Evolutionary conservation across 2,113 vertebrate species (phyloP).

Genomic region (Balaeniceps rex): DNA sequence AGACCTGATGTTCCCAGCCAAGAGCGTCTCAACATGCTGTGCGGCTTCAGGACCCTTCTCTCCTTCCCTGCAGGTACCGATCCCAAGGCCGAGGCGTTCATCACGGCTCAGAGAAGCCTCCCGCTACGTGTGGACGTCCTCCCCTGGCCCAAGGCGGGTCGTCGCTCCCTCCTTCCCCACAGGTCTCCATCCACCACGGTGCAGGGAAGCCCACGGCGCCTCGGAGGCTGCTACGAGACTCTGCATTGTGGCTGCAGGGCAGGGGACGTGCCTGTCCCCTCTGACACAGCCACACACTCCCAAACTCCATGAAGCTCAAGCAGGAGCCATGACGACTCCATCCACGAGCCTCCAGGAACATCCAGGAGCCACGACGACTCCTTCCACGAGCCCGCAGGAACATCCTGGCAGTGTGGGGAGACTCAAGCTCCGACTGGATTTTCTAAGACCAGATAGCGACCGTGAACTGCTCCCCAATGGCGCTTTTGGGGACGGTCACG

Average conservation of each 20-base stretch:
- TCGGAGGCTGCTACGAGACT: not conserved
- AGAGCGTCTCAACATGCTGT: not conserved
- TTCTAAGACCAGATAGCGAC: not conserved
- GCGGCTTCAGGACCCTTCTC: not conserved
- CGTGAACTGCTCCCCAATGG: not conserved
- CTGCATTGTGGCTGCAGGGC: not conserved
- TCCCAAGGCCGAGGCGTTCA: not conserved
- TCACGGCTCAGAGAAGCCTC: not conserved
- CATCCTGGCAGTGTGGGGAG: not conserved
- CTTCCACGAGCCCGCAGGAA: not conserved
- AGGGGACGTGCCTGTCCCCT: not conserved
- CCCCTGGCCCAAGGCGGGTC: not conserved
- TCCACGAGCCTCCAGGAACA: not conserved
- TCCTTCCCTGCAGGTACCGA: not conserved
- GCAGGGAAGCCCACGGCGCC: not conserved
- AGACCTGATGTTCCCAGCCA: not conserved
- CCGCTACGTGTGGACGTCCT: fast-evolving
- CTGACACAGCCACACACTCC: not conserved
- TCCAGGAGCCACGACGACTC: not conserved
- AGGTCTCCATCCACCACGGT: not conserved
- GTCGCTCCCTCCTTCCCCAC: not conserved
- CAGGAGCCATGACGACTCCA: not conserved
- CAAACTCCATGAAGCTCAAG: not conserved
- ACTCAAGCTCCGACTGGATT: fast-evolving
- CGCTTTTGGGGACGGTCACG: not conserved